Percentiles rank a stretch among this genome's conserved stretches.
These are phyloP conservation scores for Theretra japonica DNA, from an alignment of 2,888 invertebrate genomes.

Conservation along the genomic window DNA sequence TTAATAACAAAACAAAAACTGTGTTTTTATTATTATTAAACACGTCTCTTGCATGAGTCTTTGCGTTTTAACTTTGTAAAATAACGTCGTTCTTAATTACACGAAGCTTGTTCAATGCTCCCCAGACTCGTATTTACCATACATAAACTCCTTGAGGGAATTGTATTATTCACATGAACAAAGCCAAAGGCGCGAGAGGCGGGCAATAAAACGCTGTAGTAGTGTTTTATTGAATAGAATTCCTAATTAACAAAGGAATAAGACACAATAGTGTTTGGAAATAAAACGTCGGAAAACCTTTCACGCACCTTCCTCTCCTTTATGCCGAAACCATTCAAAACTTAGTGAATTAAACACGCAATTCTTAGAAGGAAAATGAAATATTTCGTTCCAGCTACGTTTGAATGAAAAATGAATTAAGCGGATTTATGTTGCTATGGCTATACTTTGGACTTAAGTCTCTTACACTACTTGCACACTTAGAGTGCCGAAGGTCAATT, in stretches of 20 bases:
- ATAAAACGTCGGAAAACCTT: conserved; percentile 40
- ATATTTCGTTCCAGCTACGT: neutral
- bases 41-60: too few relatives aligned
- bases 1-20: too few relatives aligned
- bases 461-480: too few relatives aligned
- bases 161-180: conserved; percentile 4
- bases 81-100: neutral
- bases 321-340: conserved; percentile 37
- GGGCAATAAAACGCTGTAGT: neutral
- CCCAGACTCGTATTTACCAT: neutral
- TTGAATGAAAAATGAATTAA: neutral
- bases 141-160: conserved; percentile 5
- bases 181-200: conserved; percentile 2
- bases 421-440: neutral
- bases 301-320: conserved; percentile 41
- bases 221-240: conserved; percentile 24
- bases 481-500: too few relatives aligned
- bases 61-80: neutral
- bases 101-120: neutral
- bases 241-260: conserved; percentile 16
- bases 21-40: too few relatives aligned
- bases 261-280: conserved; percentile 33
- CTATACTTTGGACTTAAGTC: too few relatives aligned
- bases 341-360: conserved; percentile 25
- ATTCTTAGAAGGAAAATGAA: conserved; percentile 1